phyloP scores from a whole-genome alignment of 2,797 vertebrate genomes.

The Siniperca undulata region DNA sequence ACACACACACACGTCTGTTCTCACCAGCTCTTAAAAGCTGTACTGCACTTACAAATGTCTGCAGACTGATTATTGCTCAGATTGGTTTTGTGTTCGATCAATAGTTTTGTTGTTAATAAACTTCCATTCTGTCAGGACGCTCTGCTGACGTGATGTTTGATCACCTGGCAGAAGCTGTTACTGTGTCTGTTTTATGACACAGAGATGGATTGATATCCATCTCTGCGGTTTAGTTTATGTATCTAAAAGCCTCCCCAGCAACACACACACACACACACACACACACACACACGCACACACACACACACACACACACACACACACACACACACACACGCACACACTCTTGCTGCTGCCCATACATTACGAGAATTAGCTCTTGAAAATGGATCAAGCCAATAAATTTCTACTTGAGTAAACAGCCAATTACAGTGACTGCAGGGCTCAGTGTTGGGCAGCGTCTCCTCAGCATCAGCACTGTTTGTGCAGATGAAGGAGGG shows the following conservation, averaged over 20 bases:
- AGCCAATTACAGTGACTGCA: background rate
- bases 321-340: background rate
- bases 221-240: slow-evolving; percentile 10
- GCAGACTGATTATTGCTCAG: slow-evolving; percentile 19
- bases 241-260: slow-evolving; percentile 27
- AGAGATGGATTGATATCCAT: slow-evolving; percentile 1
- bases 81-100: background rate
- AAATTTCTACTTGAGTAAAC: slow-evolving; percentile 38
- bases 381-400: slow-evolving; percentile 48
- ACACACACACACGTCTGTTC: background rate
- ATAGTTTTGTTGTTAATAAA: slow-evolving; percentile 22
- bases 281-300: background rate
- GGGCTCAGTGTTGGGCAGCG: background rate
- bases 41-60: background rate
- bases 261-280: background rate
- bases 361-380: slow-evolving; percentile 58
- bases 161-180: slow-evolving; percentile 20
- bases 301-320: background rate
- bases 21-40: background rate
- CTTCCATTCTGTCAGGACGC: background rate
- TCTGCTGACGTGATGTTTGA: slow-evolving; percentile 21
- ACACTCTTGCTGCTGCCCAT: background rate
- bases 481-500: background rate
- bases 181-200: slow-evolving; percentile 33
- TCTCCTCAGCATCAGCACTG: slow-evolving; percentile 16